A percentile compares a stretch with the other conserved stretches of the same genome.
Conservation (phyloP, 2,888 invertebrate genomes). For the Heliconius charithonia region DNA sequence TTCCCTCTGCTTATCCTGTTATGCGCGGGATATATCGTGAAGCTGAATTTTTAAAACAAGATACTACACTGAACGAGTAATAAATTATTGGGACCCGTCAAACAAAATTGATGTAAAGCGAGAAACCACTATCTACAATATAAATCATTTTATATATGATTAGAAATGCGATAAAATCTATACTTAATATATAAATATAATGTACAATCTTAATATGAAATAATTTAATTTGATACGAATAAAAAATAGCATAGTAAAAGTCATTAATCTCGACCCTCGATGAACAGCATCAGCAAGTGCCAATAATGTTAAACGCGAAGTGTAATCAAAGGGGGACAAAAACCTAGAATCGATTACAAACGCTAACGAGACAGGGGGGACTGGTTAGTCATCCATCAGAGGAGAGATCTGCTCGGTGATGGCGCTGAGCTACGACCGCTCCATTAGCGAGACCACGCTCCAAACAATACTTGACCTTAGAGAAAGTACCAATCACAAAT, state of each 20-base stretch:
- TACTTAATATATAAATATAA: conserved; percentile 1
- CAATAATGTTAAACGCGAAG: conserved; percentile 45
- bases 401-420: conserved; percentile 63
- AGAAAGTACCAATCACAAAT: conserved; percentile 71
- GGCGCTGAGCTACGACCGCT: conserved; percentile 66
- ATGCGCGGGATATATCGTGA: no score
- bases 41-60: not conserved
- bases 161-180: conserved; percentile 21
- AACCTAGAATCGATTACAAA: conserved; percentile 48
- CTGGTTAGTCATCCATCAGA: conserved; percentile 57
- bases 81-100: conserved; percentile 17
- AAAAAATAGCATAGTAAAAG: conserved; percentile 39
- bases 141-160: conserved; percentile 27
- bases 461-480: conserved; percentile 67
- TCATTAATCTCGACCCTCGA: conserved; percentile 45
- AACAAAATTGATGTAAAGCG: conserved; percentile 7
- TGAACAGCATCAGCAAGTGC: conserved; percentile 41
- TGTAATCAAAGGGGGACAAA: conserved; percentile 48
- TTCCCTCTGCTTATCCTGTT: no score
- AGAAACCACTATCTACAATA: not conserved
- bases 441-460: conserved; percentile 53
- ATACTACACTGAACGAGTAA: conserved; percentile 18
- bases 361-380: conserved; percentile 62
- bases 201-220: conserved; percentile 12
- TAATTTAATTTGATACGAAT: conserved; percentile 40